These are phyloP conservation scores for Fopius arisanus DNA, from an alignment of 1,140 invertebrate genomes.

Conservation along the genomic window DNA sequence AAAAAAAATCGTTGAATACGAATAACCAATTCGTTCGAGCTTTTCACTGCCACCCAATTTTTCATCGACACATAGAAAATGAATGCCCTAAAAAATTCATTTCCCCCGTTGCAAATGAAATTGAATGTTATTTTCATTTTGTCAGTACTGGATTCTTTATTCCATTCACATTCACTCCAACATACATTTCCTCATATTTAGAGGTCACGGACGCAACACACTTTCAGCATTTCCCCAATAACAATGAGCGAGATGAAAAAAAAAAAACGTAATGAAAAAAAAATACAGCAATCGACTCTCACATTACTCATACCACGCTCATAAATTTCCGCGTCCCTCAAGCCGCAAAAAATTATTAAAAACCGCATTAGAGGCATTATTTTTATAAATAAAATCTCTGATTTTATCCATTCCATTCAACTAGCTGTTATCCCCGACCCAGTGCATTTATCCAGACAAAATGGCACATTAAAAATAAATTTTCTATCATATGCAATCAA, in stretches of 20 bases:
- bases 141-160: constrained; percentile 11
- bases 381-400: no score
- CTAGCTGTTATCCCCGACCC: no score
- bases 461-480: not conserved
- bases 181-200: constrained; percentile 18
- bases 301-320: constrained; percentile 46
- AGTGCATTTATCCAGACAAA: not conserved
- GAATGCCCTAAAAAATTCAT: not conserved
- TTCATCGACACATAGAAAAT: not conserved
- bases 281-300: constrained; percentile 44
- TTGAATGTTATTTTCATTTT: constrained; percentile 19
- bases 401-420: no score
- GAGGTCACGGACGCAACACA: constrained; percentile 26
- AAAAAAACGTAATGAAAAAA: constrained; percentile 1
- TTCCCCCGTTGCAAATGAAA: not conserved
- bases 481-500: not conserved
- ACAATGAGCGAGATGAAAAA: constrained; percentile 44
- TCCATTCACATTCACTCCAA: constrained; percentile 20
- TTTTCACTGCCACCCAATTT: not conserved
- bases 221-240: constrained; percentile 14
- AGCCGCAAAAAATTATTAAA: constrained; percentile 34
- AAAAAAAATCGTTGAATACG: no score
- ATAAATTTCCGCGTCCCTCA: constrained; percentile 26
- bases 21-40: no score
- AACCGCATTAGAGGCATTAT: not conserved